Base-by-base conservation (phyloP, 2,797 vertebrate species). In the Epinephelus coioides region DNA sequence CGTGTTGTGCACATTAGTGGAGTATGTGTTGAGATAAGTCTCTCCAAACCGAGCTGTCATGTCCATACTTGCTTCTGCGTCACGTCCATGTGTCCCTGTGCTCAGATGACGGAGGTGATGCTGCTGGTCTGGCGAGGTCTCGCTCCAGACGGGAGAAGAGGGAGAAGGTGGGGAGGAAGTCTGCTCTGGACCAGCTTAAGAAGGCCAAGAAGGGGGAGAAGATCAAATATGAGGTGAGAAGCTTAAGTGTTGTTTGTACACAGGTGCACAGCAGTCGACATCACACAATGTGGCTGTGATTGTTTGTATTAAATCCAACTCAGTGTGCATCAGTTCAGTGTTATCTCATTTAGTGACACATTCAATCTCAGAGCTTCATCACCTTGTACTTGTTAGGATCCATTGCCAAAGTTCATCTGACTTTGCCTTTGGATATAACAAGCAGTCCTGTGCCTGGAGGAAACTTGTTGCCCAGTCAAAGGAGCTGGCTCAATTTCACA, bases 151-250 rank as follows among this genome's bases (percentile, higher is more conserved):
- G 98, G 61, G 97, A 99, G 93, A 99, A 95, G 86, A 97, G 93
- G 76, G 97, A 96, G 79, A 98, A 97, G 88, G 96, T 93, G 85
- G 97, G 97, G 2, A 97, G 97, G 66, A 97, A 97, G 86, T 97
- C 97, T 51, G 98, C 98, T 0, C 93, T 99, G 86, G 98, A 99
- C 89, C 96, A 96, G 88, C 91, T 99, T 77, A 98, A 95, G 93
- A 97, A 96, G 88, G 96, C 95, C 68, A 99, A 99, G 93, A 96
- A 89, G 69, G 98, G 98, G 0, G 96, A 98, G 95, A 99, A 98
- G 91, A 89, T 97, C 81, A 99, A 98, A 94, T 99, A 99, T 57
- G 96, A 99, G 96, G 98, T 98, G 87, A 95, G 90, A 5, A 30
- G 5, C 21, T 11, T 2, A 1, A 47, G 6, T 14, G 2, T 43